Evolutionary conservation across 2,113 vertebrate genomes (phyloP).

Genomic region (Anarhynchus alexandrinus): DNA sequence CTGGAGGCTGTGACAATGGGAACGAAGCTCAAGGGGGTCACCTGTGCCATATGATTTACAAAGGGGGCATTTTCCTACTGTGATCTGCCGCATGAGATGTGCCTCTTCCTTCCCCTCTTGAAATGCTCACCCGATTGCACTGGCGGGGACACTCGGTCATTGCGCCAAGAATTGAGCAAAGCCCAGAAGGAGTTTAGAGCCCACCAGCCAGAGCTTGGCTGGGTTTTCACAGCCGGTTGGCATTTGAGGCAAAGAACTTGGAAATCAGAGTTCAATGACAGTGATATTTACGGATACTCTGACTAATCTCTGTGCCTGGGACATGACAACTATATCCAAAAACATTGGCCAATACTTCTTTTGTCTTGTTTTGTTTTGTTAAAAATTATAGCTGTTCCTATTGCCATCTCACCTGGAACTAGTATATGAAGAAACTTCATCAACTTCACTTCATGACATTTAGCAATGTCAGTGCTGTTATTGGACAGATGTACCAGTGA

Average conservation of each 20-base stretch:
- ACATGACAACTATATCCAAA: neutral
- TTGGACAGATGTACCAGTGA: neutral
- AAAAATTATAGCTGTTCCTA: neutral
- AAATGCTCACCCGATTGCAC: neutral
- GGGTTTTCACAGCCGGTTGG: neutral
- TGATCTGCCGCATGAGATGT: neutral
- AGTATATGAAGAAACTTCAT: neutral
- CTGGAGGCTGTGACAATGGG: fast-evolving
- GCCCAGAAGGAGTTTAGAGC: neutral
- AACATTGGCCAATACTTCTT: neutral
- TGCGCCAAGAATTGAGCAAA: neutral
- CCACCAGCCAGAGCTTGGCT: neutral
- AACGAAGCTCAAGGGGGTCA: neutral
- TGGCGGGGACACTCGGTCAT: fast-evolving
- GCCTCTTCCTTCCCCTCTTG: neutral
- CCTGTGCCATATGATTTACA: fast-evolving
- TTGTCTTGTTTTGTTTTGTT: neutral
- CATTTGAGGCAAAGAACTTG: neutral
- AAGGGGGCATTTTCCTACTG: fast-evolving
- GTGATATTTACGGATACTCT: neutral
- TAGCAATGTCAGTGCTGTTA: neutral
- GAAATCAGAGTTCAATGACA: neutral
- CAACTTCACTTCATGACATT: neutral
- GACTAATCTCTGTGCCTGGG: neutral
- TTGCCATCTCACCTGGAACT: slow-evolving; percentile 23